Evolutionary conservation across 2,888 invertebrate genomes (phyloP).

Genomic region (Limulus polyphemus): DNA sequence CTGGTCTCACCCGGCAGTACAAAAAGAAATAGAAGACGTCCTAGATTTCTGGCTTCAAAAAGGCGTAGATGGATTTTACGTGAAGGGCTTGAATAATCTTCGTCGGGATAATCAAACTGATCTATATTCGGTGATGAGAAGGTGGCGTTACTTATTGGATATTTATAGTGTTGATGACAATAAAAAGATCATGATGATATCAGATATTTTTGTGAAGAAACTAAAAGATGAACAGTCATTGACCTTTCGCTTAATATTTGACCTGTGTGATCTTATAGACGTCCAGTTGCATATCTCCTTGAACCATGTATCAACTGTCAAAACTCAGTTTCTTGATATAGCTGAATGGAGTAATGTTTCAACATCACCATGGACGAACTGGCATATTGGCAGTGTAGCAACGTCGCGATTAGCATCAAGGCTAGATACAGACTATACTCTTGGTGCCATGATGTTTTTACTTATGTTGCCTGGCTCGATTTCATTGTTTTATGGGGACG

Average conservation of each 20-base stretch:
- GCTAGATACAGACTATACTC: conserved; percentile 5
- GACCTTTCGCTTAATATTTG: conserved; percentile 4
- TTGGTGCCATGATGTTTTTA: conserved; percentile 55
- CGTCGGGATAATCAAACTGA: conserved; percentile 40
- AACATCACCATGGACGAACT: conserved; percentile 56
- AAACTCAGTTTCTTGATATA: conserved; percentile 1
- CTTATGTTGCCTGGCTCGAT: conserved; percentile 74
- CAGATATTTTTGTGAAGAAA: too few species aligned
- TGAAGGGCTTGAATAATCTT: conserved; percentile 59
- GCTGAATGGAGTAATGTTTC: conserved; percentile 2
- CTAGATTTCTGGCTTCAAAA: conserved; percentile 55
- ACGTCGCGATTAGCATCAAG: conserved; percentile 14
- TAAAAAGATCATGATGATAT: too few species aligned
- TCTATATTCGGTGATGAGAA: conserved; percentile 42
- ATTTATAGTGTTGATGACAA: conserved; percentile 10
- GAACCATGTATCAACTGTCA: neutral
- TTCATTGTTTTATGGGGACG: conserved; percentile 81
- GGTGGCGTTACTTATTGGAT: conserved; percentile 25
- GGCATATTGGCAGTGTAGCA: conserved; percentile 33
- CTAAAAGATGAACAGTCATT: too few species aligned
- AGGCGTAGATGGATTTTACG: conserved; percentile 77
- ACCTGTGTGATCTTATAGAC: conserved; percentile 8
- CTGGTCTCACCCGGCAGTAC: conserved; percentile 35
- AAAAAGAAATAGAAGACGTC: conserved; percentile 45
- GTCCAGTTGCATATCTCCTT: conserved; percentile 6